A percentile compares a stretch with the other conserved stretches of the same genome.
These are phyloP conservation scores for Crotalus horridus DNA, from an alignment of 2,113 vertebrate species.

Conservation along the genomic window DNA sequence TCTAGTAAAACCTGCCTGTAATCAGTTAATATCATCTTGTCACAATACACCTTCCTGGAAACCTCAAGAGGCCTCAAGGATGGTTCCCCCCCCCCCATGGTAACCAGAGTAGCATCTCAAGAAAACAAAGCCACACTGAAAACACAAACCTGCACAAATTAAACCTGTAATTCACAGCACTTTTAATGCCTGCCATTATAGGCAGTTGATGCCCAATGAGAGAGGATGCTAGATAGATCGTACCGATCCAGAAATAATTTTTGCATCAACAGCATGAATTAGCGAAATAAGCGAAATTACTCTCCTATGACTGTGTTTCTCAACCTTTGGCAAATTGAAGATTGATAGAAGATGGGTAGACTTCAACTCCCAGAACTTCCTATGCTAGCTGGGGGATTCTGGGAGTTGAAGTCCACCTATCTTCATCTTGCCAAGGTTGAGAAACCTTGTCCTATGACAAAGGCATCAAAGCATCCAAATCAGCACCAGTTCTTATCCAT, in stretches of 20 bases:
- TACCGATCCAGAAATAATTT: not conserved
- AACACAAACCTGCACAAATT: not conserved
- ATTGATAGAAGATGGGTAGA: no score
- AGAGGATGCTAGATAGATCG: not conserved
- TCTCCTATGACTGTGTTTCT: no score
- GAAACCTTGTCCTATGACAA: no score
- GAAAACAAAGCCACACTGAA: not conserved
- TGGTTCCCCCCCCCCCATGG: not conserved
- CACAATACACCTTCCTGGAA: not conserved
- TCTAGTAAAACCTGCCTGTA: constrained; percentile 30
- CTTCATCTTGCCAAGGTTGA: no score
- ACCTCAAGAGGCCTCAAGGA: not conserved
- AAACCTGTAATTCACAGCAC: not conserved
- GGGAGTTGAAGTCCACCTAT: no score
- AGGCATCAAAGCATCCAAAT: no score
- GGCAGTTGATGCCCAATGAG: no score
- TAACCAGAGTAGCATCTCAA: not conserved
- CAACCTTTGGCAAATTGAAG: no score
- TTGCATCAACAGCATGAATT: not conserved
- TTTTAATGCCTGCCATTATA: no score
- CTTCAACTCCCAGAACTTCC: no score
- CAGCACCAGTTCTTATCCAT: not conserved
- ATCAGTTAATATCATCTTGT: constrained; percentile 26
- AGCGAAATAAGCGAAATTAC: not conserved
- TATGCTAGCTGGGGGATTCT: no score